Evolutionary conservation across 2,888 invertebrate species (phyloP).

Genomic region (Dicyrtomina minuta): DNA sequence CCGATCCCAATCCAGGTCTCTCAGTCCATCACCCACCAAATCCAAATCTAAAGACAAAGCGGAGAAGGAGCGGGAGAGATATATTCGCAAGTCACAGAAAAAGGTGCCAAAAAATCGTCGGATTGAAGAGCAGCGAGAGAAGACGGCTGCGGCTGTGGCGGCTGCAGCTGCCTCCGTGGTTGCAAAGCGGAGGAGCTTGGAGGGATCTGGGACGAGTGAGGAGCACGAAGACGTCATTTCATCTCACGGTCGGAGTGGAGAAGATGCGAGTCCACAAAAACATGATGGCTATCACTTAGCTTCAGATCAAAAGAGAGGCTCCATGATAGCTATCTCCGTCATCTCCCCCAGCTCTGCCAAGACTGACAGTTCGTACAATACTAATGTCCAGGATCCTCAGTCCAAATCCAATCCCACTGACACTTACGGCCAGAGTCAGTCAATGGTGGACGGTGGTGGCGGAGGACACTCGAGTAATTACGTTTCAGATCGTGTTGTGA

Average conservation of each 20-base stretch:
- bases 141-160: constrained; percentile 30
- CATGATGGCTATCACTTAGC: background rate
- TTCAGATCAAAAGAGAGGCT: constrained; percentile 5
- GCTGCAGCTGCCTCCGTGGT: constrained; percentile 29
- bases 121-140: constrained; percentile 27
- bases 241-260: background rate
- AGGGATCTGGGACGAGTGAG: background rate
- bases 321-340: constrained; percentile 25
- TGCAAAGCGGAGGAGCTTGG: constrained; percentile 23
- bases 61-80: background rate
- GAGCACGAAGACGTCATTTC: background rate
- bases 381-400: background rate
- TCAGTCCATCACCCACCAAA: constrained; percentile 28
- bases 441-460: constrained; percentile 7
- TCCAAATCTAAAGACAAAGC: constrained; percentile 21
- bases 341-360: constrained; percentile 15
- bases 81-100: constrained; percentile 20
- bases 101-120: constrained; percentile 31
- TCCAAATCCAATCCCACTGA: background rate
- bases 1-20: constrained; percentile 29
- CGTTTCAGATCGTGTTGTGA: no score
- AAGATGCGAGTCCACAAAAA: background rate
- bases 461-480: background rate
- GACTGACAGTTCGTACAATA: constrained; percentile 10
- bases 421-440: background rate